These are phyloP conservation scores for Seira ritae DNA, from an alignment of 2,888 invertebrate genomes.

Conservation along the genomic window DNA sequence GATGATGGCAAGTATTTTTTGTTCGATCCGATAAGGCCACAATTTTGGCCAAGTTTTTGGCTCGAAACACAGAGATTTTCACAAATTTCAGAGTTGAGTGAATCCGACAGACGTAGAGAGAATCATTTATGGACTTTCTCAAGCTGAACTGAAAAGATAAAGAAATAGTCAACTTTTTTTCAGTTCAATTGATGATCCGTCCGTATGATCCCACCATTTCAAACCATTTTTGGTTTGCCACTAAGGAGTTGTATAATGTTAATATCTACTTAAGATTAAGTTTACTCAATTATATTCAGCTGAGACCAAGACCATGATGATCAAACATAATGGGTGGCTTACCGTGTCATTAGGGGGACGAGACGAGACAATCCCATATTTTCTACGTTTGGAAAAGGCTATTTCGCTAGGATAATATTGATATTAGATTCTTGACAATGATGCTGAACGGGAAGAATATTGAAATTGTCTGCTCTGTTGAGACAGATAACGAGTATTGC, in stretches of 20 bases:
- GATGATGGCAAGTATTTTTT: conserved; percentile 30
- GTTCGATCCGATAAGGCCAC: conserved; percentile 62
- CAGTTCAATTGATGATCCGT: conserved; percentile 21
- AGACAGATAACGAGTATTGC: no score
- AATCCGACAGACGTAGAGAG: conserved; percentile 27
- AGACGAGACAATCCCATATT: no score
- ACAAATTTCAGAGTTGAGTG: conserved; percentile 58
- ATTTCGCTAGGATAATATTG: no score
- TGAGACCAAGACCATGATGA: no score
- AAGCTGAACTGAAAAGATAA: conserved; percentile 22
- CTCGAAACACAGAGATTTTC: conserved; percentile 44
- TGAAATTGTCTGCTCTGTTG: no score
- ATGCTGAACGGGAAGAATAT: no score
- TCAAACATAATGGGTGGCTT: no score
- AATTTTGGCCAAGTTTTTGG: conserved; percentile 63
- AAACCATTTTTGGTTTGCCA: conserved; percentile 53
- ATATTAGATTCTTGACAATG: no score
- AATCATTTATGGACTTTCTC: conserved; percentile 13
- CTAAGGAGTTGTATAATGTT: background rate
- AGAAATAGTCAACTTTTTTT: conserved; percentile 30
- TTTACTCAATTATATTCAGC: no score
- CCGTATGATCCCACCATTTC: conserved; percentile 49
- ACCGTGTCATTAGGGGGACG: no score
- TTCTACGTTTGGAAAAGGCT: no score
- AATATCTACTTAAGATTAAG: no score